Conservation (phyloP, 2,113 vertebrate genomes). For the Melanerpes aurifrons region DNA sequence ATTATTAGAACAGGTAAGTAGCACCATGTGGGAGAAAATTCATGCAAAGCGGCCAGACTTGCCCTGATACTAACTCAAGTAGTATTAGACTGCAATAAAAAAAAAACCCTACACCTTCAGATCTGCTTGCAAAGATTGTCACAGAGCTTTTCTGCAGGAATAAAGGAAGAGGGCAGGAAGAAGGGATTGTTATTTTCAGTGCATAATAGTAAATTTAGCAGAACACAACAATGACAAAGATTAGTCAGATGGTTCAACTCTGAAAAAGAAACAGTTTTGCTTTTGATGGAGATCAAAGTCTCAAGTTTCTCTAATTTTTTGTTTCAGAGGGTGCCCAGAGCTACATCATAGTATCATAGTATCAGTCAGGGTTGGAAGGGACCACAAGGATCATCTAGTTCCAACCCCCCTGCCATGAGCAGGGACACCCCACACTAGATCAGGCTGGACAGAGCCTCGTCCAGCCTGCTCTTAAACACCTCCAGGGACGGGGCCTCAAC, state of each 20-base stretch:
- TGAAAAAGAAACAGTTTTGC: neutral
- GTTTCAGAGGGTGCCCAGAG: neutral
- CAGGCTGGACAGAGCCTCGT: no score
- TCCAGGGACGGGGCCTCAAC: no score
- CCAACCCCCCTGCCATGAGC: no score
- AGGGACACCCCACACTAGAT: no score
- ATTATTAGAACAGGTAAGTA: neutral
- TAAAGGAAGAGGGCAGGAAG: neutral
- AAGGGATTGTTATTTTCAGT: neutral
- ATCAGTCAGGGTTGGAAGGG: no score
- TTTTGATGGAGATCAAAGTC: neutral
- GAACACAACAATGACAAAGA: neutral
- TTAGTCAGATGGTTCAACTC: neutral
- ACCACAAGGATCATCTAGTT: no score
- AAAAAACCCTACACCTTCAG: neutral
- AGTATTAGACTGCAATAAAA: neutral
- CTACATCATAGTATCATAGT: neutral
- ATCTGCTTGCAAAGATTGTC: neutral
- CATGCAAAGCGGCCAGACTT: neutral
- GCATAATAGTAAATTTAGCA: neutral
- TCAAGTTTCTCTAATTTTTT: neutral
- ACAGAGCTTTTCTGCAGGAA: neutral
- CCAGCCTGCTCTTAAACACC: no score
- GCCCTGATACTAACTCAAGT: neutral
- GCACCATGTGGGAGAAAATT: neutral